phyloP scores from a whole-genome alignment of 2,888 invertebrate species.

The Sinohyriopsis cumingii region DNA sequence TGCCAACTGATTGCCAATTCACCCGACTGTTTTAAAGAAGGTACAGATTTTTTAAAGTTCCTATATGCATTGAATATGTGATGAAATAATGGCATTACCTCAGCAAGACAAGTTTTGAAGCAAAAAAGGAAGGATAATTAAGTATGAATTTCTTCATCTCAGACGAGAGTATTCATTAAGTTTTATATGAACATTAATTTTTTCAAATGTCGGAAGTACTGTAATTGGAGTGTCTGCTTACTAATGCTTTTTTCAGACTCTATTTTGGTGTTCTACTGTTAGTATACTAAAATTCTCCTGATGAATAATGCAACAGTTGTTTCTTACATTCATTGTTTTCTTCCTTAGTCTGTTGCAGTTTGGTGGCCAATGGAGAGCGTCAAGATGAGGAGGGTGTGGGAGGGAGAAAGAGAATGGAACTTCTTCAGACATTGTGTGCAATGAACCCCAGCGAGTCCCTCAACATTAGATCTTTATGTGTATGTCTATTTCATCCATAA shows the following conservation, averaged over 20 bases:
- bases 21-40: constrained; percentile 93
- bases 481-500: constrained; percentile 65
- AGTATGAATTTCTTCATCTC: too few relatives aligned
- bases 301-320: too few relatives aligned
- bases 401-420: constrained; percentile 82
- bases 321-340: background rate
- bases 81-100: too few relatives aligned
- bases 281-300: too few relatives aligned
- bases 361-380: constrained; percentile 89
- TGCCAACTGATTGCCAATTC: constrained; percentile 94
- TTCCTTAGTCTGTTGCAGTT: constrained; percentile 82
- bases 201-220: too few relatives aligned
- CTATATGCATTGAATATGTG: background rate
- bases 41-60: constrained; percentile 71
- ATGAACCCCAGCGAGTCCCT: constrained; percentile 92
- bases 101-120: too few relatives aligned
- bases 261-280: too few relatives aligned
- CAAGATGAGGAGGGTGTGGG: constrained; percentile 90
- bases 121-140: too few relatives aligned
- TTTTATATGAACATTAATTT: too few relatives aligned
- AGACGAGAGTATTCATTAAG: too few relatives aligned
- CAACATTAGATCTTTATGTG: constrained; percentile 88
- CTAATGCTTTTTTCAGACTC: too few relatives aligned
- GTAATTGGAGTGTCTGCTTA: too few relatives aligned
- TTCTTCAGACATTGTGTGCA: constrained; percentile 86